These are phyloP conservation scores for Mycogona germanica DNA, from an alignment of 2,888 invertebrate species.

Conservation along the genomic window DNA sequence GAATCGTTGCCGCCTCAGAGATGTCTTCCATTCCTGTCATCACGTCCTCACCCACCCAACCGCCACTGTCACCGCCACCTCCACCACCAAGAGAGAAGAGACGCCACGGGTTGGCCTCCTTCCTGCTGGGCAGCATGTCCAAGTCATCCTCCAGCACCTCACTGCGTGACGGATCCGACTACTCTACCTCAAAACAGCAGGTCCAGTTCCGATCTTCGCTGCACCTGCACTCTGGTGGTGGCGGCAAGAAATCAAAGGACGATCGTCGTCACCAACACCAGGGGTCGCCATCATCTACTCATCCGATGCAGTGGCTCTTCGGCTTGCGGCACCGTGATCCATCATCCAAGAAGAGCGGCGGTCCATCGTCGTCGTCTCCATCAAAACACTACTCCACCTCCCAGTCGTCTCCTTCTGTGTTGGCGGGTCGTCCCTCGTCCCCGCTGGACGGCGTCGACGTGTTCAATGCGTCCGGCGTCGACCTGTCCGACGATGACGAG, in stretches of 20 bases:
- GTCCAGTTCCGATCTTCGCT: slow-evolving; percentile 19
- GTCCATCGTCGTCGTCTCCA: neutral
- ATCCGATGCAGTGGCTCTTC: slow-evolving; percentile 9
- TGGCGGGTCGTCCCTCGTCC: neutral
- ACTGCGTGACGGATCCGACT: neutral
- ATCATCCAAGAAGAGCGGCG: too few relatives aligned
- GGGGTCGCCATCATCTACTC: slow-evolving; percentile 1
- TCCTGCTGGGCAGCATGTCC: slow-evolving; percentile 9
- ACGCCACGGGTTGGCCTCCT: slow-evolving; percentile 8
- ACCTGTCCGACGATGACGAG: slow-evolving; percentile 13
- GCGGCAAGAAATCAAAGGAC: neutral
- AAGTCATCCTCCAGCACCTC: slow-evolving; percentile 10
- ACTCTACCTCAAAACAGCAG: slow-evolving; percentile 14
- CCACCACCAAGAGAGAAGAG: neutral
- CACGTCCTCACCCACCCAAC: neutral
- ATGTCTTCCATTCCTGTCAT: neutral
- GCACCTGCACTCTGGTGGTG: slow-evolving; percentile 4
- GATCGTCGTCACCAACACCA: neutral
- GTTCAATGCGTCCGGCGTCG: slow-evolving; percentile 4
- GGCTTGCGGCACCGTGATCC: neutral
- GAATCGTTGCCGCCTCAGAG: too few relatives aligned
- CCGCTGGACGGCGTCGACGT: slow-evolving; percentile 12
- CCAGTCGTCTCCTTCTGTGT: neutral
- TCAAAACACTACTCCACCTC: neutral
- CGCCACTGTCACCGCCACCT: neutral